Percentiles rank a stretch among this genome's conserved stretches.
Evolutionary conservation across 1,140 invertebrate species (phyloP).

Genomic region (Drosophila pallidifrons): DNA sequence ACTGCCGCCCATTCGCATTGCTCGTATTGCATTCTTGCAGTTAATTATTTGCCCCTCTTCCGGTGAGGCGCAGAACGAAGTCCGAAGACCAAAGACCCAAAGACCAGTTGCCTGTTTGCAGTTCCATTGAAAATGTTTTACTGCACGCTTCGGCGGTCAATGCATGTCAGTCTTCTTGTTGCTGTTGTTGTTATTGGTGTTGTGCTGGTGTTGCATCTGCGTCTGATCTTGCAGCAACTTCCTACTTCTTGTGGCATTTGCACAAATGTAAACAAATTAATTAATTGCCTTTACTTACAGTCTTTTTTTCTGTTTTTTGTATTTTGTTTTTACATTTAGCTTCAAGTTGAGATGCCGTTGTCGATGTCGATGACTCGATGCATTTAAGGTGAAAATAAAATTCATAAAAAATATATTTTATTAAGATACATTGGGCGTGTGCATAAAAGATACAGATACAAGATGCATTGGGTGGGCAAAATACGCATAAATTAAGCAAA

Average conservation of each 20-base stretch:
- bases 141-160: slow-evolving; percentile 81
- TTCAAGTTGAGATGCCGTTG: slow-evolving; percentile 30
- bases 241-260: slow-evolving; percentile 77
- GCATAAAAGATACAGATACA: slow-evolving; percentile 20
- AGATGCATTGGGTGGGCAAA: slow-evolving; percentile 24
- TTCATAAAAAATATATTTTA: slow-evolving; percentile 41
- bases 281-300: slow-evolving; percentile 78
- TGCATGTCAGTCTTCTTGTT: slow-evolving; percentile 65
- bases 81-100: slow-evolving; percentile 18
- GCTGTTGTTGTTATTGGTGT: slow-evolving; percentile 30
- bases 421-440: slow-evolving; percentile 19
- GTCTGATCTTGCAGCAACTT: slow-evolving; percentile 80
- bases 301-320: slow-evolving; percentile 34
- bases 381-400: slow-evolving; percentile 41
- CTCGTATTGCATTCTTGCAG: slow-evolving; percentile 81
- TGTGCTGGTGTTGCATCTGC: slow-evolving; percentile 71
- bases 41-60: slow-evolving; percentile 72
- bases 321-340: slow-evolving; percentile 9
- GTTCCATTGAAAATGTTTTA: slow-evolving; percentile 83
- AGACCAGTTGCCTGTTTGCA: slow-evolving; percentile 65
- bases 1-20: slow-evolving; percentile 65
- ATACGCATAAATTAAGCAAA: slow-evolving; percentile 18
- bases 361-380: slow-evolving; percentile 31
- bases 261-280: slow-evolving; percentile 81
- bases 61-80: slow-evolving; percentile 16